These are phyloP conservation scores for Ichneumoninae sp. DNA, from an alignment of 2,888 invertebrate species.

Conservation along the genomic window DNA sequence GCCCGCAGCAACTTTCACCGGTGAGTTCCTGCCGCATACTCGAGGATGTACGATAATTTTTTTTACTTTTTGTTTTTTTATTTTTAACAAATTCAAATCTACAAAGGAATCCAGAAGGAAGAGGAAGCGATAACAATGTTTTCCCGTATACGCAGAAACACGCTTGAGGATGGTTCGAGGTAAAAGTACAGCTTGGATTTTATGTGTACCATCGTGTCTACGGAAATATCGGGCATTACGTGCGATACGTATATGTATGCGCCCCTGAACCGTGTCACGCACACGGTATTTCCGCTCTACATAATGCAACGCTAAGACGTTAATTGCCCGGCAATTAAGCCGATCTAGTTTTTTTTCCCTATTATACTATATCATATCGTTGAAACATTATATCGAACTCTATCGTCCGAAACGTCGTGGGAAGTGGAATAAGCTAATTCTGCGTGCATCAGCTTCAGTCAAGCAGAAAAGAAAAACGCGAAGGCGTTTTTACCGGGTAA, in stretches of 20 bases:
- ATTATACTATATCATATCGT: slow-evolving; percentile 9
- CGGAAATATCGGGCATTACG: slow-evolving; percentile 61
- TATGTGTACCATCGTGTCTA: slow-evolving; percentile 40
- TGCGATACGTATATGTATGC: slow-evolving; percentile 59
- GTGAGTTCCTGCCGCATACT: slow-evolving; percentile 39
- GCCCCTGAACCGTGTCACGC: slow-evolving; percentile 74
- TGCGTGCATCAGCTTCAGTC: not conserved
- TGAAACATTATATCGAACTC: slow-evolving; percentile 29
- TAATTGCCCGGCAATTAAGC: slow-evolving; percentile 76
- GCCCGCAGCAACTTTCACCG: slow-evolving; percentile 74
- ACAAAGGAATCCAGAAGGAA: slow-evolving; percentile 15
- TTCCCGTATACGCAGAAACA: not conserved
- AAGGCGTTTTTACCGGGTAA: not conserved
- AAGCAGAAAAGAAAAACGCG: not conserved
- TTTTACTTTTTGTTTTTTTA: slow-evolving; percentile 6
- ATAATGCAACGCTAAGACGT: slow-evolving; percentile 74
- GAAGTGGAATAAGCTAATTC: slow-evolving; percentile 12
- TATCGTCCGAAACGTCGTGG: slow-evolving; percentile 43
- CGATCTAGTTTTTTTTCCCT: slow-evolving; percentile 72
- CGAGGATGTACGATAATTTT: slow-evolving; percentile 12
- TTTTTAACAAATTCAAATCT: slow-evolving; percentile 19
- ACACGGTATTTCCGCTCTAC: slow-evolving; percentile 80
- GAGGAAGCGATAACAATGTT: not conserved
- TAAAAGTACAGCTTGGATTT: not conserved
- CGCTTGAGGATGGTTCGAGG: not conserved